A percentile compares a stretch with the other conserved stretches of the same genome.
Conservation (phyloP, 2,888 invertebrate genomes). For the Patella depressa region DNA sequence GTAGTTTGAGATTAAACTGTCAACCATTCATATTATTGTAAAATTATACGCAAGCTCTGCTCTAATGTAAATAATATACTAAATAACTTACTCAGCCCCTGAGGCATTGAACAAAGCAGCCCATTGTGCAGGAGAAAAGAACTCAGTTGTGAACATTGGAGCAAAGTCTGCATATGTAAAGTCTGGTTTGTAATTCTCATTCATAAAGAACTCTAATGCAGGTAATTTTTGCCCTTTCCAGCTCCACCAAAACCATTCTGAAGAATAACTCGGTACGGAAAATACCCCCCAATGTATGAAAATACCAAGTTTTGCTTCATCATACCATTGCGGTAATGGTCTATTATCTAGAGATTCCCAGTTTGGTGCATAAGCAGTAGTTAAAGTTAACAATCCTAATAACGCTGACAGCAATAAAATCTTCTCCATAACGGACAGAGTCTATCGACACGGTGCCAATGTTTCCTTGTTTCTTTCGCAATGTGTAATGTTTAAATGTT, state of each 20-base stretch:
- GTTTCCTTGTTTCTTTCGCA: too few relatives aligned
- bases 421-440: too few relatives aligned
- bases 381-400: constrained; percentile 26
- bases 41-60: too few relatives aligned
- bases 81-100: constrained; percentile 82
- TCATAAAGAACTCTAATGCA: constrained; percentile 78
- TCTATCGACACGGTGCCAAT: too few relatives aligned
- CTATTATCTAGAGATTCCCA: constrained; percentile 91
- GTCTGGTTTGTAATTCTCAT: constrained; percentile 84
- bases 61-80: neutral
- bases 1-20: too few relatives aligned
- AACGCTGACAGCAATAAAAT: too few relatives aligned
- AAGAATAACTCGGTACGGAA: constrained; percentile 65
- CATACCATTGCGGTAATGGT: constrained; percentile 76
- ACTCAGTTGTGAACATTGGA: constrained; percentile 85
- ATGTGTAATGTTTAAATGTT: too few relatives aligned
- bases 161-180: constrained; percentile 95
- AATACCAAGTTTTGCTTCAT: constrained; percentile 72
- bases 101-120: constrained; percentile 84
- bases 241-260: constrained; percentile 92
- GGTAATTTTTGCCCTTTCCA: constrained; percentile 75
- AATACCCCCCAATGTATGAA: constrained; percentile 73
- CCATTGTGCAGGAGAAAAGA: constrained; percentile 88
- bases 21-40: too few relatives aligned
- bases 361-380: constrained; percentile 74